These are phyloP conservation scores for Pegea sp. DNA, from an alignment of 23 tunicate species.

Conservation along the genomic window DNA sequence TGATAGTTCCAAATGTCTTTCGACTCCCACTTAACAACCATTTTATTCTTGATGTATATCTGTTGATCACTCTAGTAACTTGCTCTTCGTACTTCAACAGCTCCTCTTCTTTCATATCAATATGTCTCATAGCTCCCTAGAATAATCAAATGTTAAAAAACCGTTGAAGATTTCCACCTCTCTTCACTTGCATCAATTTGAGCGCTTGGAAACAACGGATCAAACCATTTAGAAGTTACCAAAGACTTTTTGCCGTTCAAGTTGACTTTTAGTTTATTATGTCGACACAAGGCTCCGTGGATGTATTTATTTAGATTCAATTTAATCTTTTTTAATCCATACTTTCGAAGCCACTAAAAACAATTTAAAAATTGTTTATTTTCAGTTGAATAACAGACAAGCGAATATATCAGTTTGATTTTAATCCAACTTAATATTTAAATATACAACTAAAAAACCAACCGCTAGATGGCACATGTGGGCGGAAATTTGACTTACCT, in stretches of 20 bases:
- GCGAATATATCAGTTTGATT: background rate
- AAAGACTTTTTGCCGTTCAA: slow-evolving; percentile 5
- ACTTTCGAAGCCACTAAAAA: slow-evolving; percentile 52
- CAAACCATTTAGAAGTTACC: slow-evolving; percentile 69
- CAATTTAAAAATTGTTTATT: background rate
- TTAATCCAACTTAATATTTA: too few relatives aligned
- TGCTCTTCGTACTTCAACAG: slow-evolving; percentile 46
- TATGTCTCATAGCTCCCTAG: slow-evolving; percentile 57
- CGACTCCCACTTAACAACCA: slow-evolving; percentile 85
- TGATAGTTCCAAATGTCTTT: slow-evolving; percentile 35
- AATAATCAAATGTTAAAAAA: too few relatives aligned
- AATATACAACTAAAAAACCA: too few relatives aligned
- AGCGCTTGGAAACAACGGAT: slow-evolving; percentile 77
- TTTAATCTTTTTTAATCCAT: slow-evolving; percentile 54
- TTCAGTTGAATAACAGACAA: background rate
- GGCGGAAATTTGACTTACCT: slow-evolving; percentile 4
- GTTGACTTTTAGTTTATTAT: slow-evolving; percentile 42
- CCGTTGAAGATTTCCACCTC: background rate
- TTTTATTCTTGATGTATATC: slow-evolving; percentile 60
- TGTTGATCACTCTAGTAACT: slow-evolving; percentile 15
- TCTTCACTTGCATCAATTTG: slow-evolving; percentile 28
- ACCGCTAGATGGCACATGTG: background rate
- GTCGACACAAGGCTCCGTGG: slow-evolving; percentile 59
- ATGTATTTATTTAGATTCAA: slow-evolving; percentile 44
- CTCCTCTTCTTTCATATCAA: slow-evolving; percentile 69